Percentiles rank a stretch among this genome's conserved stretches.
Conservation (phyloP, 2,113 vertebrate species). For the Sphaerodactylus townsendi region DNA sequence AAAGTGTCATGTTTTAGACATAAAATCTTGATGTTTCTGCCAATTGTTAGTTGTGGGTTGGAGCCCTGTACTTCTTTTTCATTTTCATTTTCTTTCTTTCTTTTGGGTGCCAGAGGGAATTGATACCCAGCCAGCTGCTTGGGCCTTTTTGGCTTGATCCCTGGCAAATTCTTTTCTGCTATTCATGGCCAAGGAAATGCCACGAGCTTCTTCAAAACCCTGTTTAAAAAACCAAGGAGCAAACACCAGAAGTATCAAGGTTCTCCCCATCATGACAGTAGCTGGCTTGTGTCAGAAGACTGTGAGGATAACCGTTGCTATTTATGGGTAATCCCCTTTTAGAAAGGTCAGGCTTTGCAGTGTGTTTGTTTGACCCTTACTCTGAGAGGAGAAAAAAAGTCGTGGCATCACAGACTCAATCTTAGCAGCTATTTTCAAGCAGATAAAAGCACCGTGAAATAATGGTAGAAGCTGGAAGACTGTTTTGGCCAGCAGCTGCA, state of each 20-base stretch:
- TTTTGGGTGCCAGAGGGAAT: conserved; percentile 18
- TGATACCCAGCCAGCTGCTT: conserved; percentile 31
- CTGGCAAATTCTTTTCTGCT: conserved; percentile 60
- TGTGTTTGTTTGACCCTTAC: conserved; percentile 47
- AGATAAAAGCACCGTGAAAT: conserved; percentile 56
- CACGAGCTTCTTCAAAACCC: conserved; percentile 34
- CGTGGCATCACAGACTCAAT: conserved; percentile 30
- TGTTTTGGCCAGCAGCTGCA: neutral
- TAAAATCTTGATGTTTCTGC: conserved; percentile 65
- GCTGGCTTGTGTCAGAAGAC: conserved; percentile 58
- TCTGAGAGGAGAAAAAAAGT: neutral
- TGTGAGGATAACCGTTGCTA: conserved; percentile 69
- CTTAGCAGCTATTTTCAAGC: conserved; percentile 22
- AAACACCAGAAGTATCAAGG: conserved; percentile 22
- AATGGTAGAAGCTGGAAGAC: conserved; percentile 17
- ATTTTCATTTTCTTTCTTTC: neutral
- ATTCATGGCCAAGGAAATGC: conserved; percentile 56
- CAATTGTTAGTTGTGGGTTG: conserved; percentile 38
- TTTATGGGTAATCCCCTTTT: conserved; percentile 74
- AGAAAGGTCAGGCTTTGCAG: conserved; percentile 73
- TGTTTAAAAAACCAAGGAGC: neutral
- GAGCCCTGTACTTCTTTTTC: conserved; percentile 50
- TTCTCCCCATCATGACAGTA: conserved; percentile 46
- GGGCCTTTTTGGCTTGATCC: conserved; percentile 56
- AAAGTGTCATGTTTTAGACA: conserved; percentile 65